Conservation (phyloP, 2,113 vertebrate species). For the Rattus norvegicus region DNA sequence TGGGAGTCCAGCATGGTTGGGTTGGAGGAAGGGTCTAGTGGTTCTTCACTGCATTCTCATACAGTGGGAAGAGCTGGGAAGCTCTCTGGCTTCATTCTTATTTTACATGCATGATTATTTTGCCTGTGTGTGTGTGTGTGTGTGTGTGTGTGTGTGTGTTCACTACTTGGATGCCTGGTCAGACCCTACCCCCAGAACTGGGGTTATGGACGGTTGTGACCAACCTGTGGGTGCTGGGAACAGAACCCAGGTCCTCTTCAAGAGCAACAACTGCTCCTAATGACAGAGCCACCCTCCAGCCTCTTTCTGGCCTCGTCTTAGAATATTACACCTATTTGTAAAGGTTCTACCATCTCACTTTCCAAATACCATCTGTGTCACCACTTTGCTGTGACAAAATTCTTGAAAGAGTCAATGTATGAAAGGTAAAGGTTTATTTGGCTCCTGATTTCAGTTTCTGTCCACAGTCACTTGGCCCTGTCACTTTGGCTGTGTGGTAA, state of each 20-base stretch:
- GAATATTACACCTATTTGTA: neutral
- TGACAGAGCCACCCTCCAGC: neutral
- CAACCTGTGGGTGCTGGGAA: neutral
- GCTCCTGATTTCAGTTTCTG: neutral
- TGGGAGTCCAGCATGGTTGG: too few species aligned
- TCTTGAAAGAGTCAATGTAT: neutral
- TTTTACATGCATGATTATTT: neutral
- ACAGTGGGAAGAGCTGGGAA: too few species aligned
- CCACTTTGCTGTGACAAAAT: neutral
- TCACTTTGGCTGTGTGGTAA: neutral
- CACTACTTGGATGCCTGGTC: too few species aligned
- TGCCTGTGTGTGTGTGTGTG: neutral
- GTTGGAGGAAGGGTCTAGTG: neutral
- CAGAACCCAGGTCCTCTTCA: neutral
- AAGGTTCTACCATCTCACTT: neutral
- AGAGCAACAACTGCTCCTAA: neutral
- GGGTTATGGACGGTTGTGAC: too few species aligned
- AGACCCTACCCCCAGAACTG: neutral
- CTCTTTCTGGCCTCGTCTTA: neutral
- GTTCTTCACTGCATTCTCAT: neutral
- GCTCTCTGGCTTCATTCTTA: neutral
- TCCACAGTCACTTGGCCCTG: neutral
- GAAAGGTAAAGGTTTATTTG: too few species aligned
- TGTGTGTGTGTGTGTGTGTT: neutral
- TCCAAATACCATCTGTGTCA: neutral